These are phyloP conservation scores for Araneus ventricosus DNA, from an alignment of 1,140 invertebrate genomes.

Conservation along the genomic window DNA sequence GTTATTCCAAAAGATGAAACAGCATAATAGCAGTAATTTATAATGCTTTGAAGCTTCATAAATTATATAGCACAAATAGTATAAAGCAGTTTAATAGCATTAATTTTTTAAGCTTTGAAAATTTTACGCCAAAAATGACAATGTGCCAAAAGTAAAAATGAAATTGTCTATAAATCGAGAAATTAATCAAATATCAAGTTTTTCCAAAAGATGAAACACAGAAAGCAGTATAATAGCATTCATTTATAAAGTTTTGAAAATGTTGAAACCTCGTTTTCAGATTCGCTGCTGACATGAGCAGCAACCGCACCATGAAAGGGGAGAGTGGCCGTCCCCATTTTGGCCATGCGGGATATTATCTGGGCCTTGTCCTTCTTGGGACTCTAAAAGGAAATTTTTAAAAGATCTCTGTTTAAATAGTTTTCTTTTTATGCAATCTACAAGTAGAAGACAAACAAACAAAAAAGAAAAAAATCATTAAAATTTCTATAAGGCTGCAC, in stretches of 20 bases:
- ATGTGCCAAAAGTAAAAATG: no score
- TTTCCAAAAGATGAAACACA: not conserved
- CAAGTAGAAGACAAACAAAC: not conserved
- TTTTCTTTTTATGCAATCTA: not conserved
- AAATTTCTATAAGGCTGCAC: no score
- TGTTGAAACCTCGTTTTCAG: constrained; percentile 66
- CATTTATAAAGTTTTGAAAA: not conserved
- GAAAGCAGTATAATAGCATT: no score
- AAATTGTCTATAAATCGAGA: not conserved
- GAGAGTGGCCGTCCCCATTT: constrained; percentile 73
- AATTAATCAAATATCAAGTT: not conserved
- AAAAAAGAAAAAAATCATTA: no score
- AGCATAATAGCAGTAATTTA: no score
- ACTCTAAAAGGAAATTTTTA: constrained; percentile 61
- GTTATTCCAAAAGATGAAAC: not conserved
- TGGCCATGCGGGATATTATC: constrained; percentile 75
- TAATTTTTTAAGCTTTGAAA: no score
- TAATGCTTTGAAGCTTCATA: not conserved
- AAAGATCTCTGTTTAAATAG: not conserved
- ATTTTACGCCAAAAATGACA: no score
- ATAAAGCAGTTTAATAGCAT: no score
- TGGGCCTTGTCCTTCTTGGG: constrained; percentile 75
- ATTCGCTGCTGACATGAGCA: constrained; percentile 66
- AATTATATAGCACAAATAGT: no score
- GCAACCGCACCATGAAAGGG: constrained; percentile 63